These are phyloP conservation scores for Morpho achilles DNA, from an alignment of 2,888 invertebrate genomes.

Conservation along the genomic window DNA sequence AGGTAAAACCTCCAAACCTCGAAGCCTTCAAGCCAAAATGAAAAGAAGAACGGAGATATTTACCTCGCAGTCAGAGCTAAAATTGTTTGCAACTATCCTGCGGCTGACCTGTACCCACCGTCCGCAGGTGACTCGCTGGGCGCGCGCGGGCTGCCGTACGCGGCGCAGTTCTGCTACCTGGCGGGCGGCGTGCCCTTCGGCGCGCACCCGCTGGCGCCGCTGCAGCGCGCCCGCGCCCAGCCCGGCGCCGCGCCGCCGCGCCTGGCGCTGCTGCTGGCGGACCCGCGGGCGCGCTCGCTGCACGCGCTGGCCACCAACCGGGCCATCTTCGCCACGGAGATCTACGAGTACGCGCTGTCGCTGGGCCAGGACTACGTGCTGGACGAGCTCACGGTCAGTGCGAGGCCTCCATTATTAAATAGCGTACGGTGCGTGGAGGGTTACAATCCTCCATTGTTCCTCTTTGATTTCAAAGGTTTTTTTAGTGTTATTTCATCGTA, in stretches of 20 bases:
- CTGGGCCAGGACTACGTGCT: slow-evolving; percentile 86
- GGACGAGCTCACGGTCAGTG: slow-evolving; percentile 83
- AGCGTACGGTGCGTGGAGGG: too few species aligned
- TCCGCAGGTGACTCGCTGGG: slow-evolving; percentile 83
- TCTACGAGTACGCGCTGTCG: slow-evolving; percentile 95
- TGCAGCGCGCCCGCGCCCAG: slow-evolving; percentile 39
- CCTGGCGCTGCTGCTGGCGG: slow-evolving; percentile 89
- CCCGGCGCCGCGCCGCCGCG: slow-evolving; percentile 67
- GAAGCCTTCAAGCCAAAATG: too few species aligned
- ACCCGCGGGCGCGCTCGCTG: slow-evolving; percentile 81
- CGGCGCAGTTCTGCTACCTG: slow-evolving; percentile 97
- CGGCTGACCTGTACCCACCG: neutral
- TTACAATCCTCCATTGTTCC: too few species aligned
- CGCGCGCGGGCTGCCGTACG: slow-evolving; percentile 89
- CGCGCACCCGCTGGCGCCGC: slow-evolving; percentile 52
- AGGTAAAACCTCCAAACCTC: too few species aligned
- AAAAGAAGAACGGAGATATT: too few species aligned
- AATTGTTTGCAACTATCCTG: too few species aligned
- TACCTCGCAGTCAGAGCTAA: too few species aligned
- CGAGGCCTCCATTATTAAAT: too few species aligned
- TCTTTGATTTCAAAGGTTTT: too few species aligned
- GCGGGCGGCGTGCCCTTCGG: slow-evolving; percentile 86
- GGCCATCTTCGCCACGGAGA: slow-evolving; percentile 96
- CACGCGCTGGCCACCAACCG: slow-evolving; percentile 86
- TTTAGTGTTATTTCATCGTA: too few species aligned